phyloP scores from a whole-genome alignment of 2,888 invertebrate species.

The Ceramica pisi region DNA sequence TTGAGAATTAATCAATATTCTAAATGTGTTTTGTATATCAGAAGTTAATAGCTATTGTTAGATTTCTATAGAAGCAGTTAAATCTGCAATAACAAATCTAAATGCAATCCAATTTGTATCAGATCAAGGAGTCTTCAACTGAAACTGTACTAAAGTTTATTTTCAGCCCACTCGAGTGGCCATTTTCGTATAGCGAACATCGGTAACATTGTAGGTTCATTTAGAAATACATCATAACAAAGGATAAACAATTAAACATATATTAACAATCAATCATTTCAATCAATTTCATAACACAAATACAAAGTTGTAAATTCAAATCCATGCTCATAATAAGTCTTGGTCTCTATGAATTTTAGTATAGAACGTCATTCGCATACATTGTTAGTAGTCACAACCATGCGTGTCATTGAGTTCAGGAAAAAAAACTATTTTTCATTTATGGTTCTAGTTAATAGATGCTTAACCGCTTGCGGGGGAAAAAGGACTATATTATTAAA shows the following conservation, averaged over 20 bases:
- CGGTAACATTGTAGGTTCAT: slow-evolving; percentile 60
- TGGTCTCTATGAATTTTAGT: slow-evolving; percentile 58
- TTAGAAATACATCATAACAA: slow-evolving; percentile 61
- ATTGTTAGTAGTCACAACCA: slow-evolving; percentile 82
- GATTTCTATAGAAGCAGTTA: slow-evolving; percentile 27
- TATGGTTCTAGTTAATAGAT: slow-evolving; percentile 64
- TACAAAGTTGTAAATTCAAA: slow-evolving; percentile 50
- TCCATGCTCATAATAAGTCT: slow-evolving; percentile 57
- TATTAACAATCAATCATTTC: slow-evolving; percentile 53
- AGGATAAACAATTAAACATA: slow-evolving; percentile 54
- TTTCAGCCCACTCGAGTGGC: slow-evolving; percentile 34
- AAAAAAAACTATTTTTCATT: slow-evolving; percentile 53
- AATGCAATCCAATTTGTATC: slow-evolving; percentile 36
- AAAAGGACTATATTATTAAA: no score
- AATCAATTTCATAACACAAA: slow-evolving; percentile 52
- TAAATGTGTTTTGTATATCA: slow-evolving; percentile 20
- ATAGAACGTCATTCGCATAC: slow-evolving; percentile 69
- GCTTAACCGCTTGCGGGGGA: no score
- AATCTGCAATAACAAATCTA: slow-evolving; percentile 37
- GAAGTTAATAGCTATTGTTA: slow-evolving; percentile 26
- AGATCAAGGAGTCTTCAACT: slow-evolving; percentile 39
- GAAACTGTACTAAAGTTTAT: slow-evolving; percentile 40
- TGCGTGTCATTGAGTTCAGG: slow-evolving; percentile 79
- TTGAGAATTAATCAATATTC: background rate
- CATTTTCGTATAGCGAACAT: slow-evolving; percentile 67